These are phyloP conservation scores for Vanessa atalanta DNA, from an alignment of 1,140 invertebrate genomes.

Conservation along the genomic window DNA sequence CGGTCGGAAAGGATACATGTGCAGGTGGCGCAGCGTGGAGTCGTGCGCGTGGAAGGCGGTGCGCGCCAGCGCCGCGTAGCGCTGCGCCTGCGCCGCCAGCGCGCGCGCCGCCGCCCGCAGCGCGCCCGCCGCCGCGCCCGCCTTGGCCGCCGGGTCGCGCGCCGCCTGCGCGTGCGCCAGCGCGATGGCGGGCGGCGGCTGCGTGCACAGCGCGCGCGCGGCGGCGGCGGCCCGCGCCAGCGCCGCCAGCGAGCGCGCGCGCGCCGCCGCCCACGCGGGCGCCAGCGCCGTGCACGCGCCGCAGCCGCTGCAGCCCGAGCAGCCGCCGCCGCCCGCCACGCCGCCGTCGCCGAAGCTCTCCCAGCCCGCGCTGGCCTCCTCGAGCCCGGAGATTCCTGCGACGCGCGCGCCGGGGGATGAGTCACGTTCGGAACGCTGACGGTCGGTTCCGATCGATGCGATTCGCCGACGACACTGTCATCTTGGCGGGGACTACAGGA, in stretches of 20 bases:
- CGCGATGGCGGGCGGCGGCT: slow-evolving; percentile 95
- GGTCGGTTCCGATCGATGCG: too few species aligned
- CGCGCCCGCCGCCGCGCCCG: slow-evolving; percentile 88
- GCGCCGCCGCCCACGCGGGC: slow-evolving; percentile 90
- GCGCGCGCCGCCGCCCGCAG: slow-evolving; percentile 89
- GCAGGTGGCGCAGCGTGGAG: slow-evolving; percentile 89
- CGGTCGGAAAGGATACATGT: slow-evolving; percentile 78
- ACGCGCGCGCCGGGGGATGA: too few species aligned
- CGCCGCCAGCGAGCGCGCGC: slow-evolving; percentile 88
- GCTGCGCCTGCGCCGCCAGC: slow-evolving; percentile 87
- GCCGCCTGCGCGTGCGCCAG: slow-evolving; percentile 90
- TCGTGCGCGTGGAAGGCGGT: slow-evolving; percentile 96
- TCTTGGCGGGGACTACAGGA: too few species aligned
- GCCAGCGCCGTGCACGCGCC: slow-evolving; percentile 75
- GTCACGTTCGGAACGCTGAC: too few species aligned
- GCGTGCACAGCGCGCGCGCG: slow-evolving; percentile 91
- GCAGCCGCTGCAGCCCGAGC: slow-evolving; percentile 77
- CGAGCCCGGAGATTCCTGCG: slow-evolving; percentile 54
- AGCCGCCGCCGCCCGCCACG: slow-evolving; percentile 88
- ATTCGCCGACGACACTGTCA: too few species aligned
- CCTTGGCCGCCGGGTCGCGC: slow-evolving; percentile 93
- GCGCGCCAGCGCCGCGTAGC: slow-evolving; percentile 92
- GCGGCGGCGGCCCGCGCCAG: slow-evolving; percentile 88
- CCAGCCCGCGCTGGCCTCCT: slow-evolving; percentile 53
- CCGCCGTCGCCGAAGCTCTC: slow-evolving; percentile 78